These are phyloP conservation scores for Drosophila rellima DNA, from an alignment of 2,888 invertebrate genomes.

Conservation along the genomic window DNA sequence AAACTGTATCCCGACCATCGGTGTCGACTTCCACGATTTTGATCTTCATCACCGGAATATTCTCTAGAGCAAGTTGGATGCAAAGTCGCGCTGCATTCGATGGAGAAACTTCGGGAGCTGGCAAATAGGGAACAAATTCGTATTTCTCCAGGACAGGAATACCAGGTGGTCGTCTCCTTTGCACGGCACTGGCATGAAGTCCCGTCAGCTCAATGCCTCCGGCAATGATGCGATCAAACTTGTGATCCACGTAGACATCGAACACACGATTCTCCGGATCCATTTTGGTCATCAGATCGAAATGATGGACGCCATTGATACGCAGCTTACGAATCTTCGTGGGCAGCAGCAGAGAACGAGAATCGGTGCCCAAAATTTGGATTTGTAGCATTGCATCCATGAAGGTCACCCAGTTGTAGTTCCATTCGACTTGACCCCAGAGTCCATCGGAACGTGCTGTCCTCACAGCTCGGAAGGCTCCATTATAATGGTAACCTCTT, in stretches of 20 bases:
- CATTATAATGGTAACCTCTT: conserved; percentile 89
- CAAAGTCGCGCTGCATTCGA: conserved; percentile 88
- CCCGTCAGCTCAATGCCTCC: conserved; percentile 93
- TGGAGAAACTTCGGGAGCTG: conserved; percentile 64
- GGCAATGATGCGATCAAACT: conserved; percentile 86
- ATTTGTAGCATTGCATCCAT: conserved; percentile 96
- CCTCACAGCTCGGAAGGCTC: conserved; percentile 80
- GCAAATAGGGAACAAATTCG: conserved; percentile 89
- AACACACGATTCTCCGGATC: conserved; percentile 78
- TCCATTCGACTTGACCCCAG: conserved; percentile 88
- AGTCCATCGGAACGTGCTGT: conserved; percentile 83
- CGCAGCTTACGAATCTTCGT: conserved; percentile 90
- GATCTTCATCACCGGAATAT: conserved; percentile 88
- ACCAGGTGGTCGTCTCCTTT: conserved; percentile 89
- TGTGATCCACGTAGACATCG: conserved; percentile 81
- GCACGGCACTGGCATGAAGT: conserved; percentile 91
- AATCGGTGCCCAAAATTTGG: conserved; percentile 90
- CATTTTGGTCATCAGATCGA: conserved; percentile 86
- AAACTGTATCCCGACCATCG: conserved; percentile 86
- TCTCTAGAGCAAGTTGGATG: conserved; percentile 91
- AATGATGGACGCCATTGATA: conserved; percentile 89
- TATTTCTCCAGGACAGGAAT: conserved; percentile 93
- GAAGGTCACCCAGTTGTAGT: conserved; percentile 94
- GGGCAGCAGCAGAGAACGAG: conserved; percentile 91
- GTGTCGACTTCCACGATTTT: conserved; percentile 88